These are phyloP conservation scores for Hormaphis cornu DNA, from an alignment of 1,140 invertebrate genomes.

Conservation along the genomic window DNA sequence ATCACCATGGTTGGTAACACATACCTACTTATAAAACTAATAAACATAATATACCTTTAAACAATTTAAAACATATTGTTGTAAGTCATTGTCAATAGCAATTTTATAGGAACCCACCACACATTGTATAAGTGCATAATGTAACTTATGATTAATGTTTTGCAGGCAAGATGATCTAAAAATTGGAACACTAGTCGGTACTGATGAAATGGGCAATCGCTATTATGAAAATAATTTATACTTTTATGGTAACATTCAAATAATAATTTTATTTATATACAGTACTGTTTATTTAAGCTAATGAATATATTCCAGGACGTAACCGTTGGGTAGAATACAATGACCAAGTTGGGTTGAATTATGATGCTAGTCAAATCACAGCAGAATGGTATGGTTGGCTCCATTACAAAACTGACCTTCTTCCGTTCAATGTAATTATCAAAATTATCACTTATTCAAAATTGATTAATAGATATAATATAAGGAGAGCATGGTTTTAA, in stretches of 20 bases:
- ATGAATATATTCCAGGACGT: constrained; percentile 47
- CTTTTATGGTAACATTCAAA: constrained; percentile 61
- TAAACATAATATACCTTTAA: too few relatives aligned
- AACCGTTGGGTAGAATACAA: constrained; percentile 92
- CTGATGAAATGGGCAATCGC: constrained; percentile 90
- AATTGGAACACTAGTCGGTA: constrained; percentile 76
- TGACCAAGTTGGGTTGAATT: constrained; percentile 65
- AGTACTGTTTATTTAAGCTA: constrained; percentile 35
- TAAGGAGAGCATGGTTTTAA: not conserved
- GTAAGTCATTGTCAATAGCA: too few relatives aligned
- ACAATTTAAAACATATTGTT: too few relatives aligned
- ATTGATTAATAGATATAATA: not conserved
- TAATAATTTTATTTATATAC: not conserved
- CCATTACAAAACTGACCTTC: constrained; percentile 71
- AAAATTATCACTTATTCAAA: constrained; percentile 16
- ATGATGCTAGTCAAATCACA: constrained; percentile 89
- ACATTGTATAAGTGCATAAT: too few relatives aligned
- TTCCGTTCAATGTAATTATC: constrained; percentile 47
- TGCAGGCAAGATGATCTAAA: constrained; percentile 79
- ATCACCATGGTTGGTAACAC: too few relatives aligned
- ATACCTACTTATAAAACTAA: too few relatives aligned
- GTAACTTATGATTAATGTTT: constrained; percentile 31
- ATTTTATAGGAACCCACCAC: too few relatives aligned
- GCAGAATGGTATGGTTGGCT: constrained; percentile 85
- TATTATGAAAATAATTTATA: constrained; percentile 88